Evolutionary conservation across 2,797 vertebrate genomes (phyloP).

Genomic region (Capromys pilorides): DNA sequence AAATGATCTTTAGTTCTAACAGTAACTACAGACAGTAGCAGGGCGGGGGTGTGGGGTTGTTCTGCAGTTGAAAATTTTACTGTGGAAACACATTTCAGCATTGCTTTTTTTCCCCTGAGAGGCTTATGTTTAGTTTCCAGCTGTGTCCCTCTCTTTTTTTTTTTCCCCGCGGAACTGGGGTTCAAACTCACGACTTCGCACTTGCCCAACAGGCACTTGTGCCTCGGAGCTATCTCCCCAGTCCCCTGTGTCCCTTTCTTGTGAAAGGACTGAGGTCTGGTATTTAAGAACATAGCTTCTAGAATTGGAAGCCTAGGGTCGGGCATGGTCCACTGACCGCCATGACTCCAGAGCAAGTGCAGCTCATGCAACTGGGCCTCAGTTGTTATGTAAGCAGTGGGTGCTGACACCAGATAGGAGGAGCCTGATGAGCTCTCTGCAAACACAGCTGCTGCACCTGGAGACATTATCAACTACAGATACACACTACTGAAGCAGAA

Average conservation of each 20-base stretch:
- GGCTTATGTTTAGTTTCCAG: not conserved
- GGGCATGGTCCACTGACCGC: no score
- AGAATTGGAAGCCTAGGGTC: not conserved
- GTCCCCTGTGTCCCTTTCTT: no score
- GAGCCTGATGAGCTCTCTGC: not conserved
- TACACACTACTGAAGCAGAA: not conserved
- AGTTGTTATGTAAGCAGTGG: not conserved
- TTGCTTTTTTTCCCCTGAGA: not conserved
- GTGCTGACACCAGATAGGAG: not conserved
- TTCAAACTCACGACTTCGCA: no score
- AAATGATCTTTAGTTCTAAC: conserved; percentile 20
- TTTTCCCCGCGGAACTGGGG: no score
- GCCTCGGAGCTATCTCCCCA: no score
- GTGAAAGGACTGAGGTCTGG: not conserved
- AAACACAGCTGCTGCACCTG: not conserved
- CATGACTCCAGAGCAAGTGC: not conserved
- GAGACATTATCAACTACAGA: not conserved
- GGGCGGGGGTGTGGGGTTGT: not conserved
- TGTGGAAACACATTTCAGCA: not conserved
- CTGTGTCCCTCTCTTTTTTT: no score
- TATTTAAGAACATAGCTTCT: not conserved
- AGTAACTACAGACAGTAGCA: not conserved
- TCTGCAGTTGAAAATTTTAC: not conserved
- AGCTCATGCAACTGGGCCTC: no score
- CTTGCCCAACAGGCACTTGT: no score